phyloP scores from a whole-genome alignment of 2,113 vertebrate genomes.

The Phyllostomus discolor region DNA sequence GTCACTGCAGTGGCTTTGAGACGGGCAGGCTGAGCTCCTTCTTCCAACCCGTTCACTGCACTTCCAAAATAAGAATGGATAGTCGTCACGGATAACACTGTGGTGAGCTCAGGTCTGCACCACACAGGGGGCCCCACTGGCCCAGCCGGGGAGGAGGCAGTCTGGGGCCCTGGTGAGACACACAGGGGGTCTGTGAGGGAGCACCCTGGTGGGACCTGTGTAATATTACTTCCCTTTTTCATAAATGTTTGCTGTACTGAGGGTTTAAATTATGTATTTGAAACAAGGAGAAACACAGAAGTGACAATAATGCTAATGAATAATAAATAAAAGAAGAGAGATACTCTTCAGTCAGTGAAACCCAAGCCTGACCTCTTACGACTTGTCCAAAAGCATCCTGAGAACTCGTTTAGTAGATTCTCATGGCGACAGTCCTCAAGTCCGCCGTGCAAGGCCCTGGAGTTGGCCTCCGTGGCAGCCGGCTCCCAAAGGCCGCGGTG shows the following conservation, averaged over 20 bases:
- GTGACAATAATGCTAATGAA: background rate
- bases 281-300: background rate
- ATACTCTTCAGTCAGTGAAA: background rate
- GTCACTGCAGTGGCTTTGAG: background rate
- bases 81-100: background rate
- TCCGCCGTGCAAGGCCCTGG: constrained; percentile 33
- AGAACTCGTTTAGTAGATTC: constrained; percentile 31
- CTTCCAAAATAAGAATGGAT: background rate
- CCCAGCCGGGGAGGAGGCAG: background rate
- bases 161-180: background rate
- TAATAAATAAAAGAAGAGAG: background rate
- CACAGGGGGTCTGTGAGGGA: background rate
- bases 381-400: background rate
- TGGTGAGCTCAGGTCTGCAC: background rate
- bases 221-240: background rate
- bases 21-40: background rate
- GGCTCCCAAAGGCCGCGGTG: background rate
- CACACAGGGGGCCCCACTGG: background rate
- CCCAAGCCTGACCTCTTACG: background rate
- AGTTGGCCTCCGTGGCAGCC: constrained; percentile 44
- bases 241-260: background rate
- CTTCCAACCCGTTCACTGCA: background rate
- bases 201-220: too few relatives aligned
- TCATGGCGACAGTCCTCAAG: background rate
- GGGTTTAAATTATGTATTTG: background rate